Conservation (phyloP, 2,113 vertebrate species). For the Podarcis muralis region DNA sequence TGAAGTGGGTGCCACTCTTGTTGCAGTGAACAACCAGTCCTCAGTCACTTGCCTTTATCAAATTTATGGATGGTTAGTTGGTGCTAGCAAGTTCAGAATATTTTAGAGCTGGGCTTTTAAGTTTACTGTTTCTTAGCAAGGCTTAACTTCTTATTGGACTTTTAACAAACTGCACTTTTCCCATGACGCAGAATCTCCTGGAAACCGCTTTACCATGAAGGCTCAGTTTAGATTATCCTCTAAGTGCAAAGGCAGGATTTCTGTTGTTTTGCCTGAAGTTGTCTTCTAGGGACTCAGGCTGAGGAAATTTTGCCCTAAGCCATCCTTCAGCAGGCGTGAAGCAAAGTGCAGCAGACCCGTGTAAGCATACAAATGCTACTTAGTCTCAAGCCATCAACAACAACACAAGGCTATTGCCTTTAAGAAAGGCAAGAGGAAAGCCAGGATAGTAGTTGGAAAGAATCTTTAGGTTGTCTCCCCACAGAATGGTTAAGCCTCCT, state of each 20-base stretch:
- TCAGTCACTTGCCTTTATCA: not conserved
- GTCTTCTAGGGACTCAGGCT: not conserved
- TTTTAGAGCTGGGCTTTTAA: not conserved
- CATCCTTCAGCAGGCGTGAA: not conserved
- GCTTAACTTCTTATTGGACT: not conserved
- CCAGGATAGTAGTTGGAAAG: not conserved
- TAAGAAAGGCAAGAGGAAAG: not conserved
- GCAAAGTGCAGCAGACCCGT: not conserved
- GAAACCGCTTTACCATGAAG: not conserved
- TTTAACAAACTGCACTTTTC: not conserved
- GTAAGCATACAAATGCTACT: not conserved
- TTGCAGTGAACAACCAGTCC: not conserved
- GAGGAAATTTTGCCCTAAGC: not conserved
- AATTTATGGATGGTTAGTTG: not conserved
- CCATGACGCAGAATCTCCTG: not conserved
- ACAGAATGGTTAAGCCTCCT: not conserved
- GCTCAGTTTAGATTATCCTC: not conserved
- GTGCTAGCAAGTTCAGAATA: not conserved
- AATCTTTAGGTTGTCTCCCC: not conserved
- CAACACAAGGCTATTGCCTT: not conserved
- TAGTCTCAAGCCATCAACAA: not conserved
- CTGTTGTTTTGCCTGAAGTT: not conserved
- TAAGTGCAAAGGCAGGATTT: not conserved
- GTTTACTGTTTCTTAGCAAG: not conserved
- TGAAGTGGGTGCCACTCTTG: not conserved